These are phyloP conservation scores for Echinometra lucunter DNA, from an alignment of 53 echinoderm and acorn worm species.

Conservation along the genomic window DNA sequence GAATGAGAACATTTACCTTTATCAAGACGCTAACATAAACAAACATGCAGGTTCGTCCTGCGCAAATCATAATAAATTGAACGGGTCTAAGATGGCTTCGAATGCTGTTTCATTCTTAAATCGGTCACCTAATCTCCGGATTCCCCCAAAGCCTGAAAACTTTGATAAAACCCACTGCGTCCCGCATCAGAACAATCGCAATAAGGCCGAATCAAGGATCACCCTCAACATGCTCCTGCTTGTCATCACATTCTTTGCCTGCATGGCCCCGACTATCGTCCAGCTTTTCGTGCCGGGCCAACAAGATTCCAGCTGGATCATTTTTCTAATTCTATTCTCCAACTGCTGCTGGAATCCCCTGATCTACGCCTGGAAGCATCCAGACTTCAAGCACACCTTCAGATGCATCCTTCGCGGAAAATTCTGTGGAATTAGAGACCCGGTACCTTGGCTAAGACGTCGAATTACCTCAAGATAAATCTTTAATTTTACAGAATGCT, in stretches of 20 bases:
- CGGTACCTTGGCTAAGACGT: constrained; percentile 39
- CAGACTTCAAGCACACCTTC: constrained; percentile 50
- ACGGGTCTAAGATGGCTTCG: background rate
- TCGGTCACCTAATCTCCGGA: background rate
- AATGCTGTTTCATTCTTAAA: background rate
- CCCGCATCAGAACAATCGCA: background rate
- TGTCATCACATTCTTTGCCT: constrained; percentile 34
- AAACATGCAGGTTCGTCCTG: no score
- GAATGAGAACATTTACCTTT: background rate
- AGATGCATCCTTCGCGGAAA: background rate
- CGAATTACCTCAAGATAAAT: background rate
- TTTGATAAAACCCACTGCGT: no score
- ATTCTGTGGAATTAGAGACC: constrained; percentile 39
- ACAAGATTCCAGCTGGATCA: constrained; percentile 29
- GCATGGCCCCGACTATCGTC: constrained; percentile 38
- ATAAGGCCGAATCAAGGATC: constrained; percentile 8
- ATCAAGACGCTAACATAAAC: background rate
- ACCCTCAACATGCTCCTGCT: constrained; percentile 48
- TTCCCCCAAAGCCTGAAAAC: background rate
- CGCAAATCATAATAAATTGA: no score
- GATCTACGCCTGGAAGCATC: constrained; percentile 53
- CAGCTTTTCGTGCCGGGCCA: constrained; percentile 25
- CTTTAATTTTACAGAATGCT: no score
- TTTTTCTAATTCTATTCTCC: constrained; percentile 31
- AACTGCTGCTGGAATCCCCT: constrained; percentile 59